Conservation (phyloP, 1,140 invertebrate species). For the Hylaeus anthracinus region DNA sequence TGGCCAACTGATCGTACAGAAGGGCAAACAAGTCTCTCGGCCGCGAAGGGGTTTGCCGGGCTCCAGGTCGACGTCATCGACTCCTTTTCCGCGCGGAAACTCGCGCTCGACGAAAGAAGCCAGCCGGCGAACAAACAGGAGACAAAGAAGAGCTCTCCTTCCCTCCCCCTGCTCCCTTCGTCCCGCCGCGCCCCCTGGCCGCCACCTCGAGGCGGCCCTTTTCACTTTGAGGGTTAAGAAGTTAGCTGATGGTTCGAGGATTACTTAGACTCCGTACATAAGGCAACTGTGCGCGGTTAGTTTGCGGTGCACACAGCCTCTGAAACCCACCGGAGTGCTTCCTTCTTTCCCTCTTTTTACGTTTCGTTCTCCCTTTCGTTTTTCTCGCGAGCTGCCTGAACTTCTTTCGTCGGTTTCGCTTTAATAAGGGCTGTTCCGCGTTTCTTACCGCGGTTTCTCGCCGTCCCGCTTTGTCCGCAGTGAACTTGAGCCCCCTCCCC, state of each 20-base stretch:
- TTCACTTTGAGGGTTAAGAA: slow-evolving; percentile 67
- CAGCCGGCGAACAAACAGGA: slow-evolving; percentile 26
- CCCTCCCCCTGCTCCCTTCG: background rate
- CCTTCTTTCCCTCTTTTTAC: slow-evolving; percentile 14
- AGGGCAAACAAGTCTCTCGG: slow-evolving; percentile 58
- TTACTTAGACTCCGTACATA: slow-evolving; percentile 65
- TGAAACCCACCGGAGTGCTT: slow-evolving; percentile 18
- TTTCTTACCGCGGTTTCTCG: slow-evolving; percentile 3
- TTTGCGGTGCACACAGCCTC: slow-evolving; percentile 49
- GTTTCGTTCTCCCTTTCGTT: background rate
- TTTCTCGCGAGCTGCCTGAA: background rate
- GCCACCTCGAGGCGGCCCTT: slow-evolving; percentile 44
- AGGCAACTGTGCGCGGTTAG: slow-evolving; percentile 48
- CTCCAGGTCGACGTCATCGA: slow-evolving; percentile 22
- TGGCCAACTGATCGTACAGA: slow-evolving; percentile 62
- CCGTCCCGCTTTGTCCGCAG: background rate
- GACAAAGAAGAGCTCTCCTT: slow-evolving; percentile 9
- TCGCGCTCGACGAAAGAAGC: slow-evolving; percentile 23
- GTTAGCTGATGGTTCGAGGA: slow-evolving; percentile 65
- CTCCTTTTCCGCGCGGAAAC: slow-evolving; percentile 36
- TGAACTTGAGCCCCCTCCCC: background rate
- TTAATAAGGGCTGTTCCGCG: background rate
- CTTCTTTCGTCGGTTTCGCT: background rate
- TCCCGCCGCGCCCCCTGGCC: background rate
- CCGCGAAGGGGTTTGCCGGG: slow-evolving; percentile 39